Evolutionary conservation across 2,888 invertebrate genomes (phyloP).

Genomic region (Phortica magna): DNA sequence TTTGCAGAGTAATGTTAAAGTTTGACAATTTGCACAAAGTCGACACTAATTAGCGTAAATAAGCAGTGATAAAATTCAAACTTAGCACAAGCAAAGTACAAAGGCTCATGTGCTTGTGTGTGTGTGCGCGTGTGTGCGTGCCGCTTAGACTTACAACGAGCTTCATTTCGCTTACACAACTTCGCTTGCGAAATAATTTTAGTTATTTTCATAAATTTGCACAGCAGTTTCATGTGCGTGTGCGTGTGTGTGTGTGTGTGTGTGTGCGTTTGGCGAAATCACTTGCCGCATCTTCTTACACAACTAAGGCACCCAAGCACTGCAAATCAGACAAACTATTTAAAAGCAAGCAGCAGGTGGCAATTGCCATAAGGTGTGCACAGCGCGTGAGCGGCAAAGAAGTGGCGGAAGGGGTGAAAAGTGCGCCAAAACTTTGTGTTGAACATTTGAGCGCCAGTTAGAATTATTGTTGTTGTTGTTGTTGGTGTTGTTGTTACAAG

Average conservation of each 20-base stretch:
- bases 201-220: slow-evolving; percentile 49
- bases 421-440: not conserved
- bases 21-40: no score
- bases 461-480: slow-evolving; percentile 11
- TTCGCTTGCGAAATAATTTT: slow-evolving; percentile 45
- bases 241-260: not conserved
- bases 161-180: no score
- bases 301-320: not conserved
- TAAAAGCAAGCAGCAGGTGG: slow-evolving; percentile 10
- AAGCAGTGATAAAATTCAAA: no score
- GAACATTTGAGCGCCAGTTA: not conserved
- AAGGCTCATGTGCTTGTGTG: no score
- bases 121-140: no score
- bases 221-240: slow-evolving; percentile 36
- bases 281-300: not conserved
- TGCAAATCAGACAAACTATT: slow-evolving; percentile 11
- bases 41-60: no score
- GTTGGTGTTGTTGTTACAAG: not conserved
- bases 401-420: not conserved
- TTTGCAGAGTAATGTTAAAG: no score
- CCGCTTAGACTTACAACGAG: no score
- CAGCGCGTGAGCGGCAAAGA: not conserved
- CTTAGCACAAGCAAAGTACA: no score
- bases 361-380: no score
- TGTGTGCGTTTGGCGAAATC: not conserved